Evolutionary conservation across 2,797 vertebrate genomes (phyloP).

Genomic region (Sebastes steindachneri): DNA sequence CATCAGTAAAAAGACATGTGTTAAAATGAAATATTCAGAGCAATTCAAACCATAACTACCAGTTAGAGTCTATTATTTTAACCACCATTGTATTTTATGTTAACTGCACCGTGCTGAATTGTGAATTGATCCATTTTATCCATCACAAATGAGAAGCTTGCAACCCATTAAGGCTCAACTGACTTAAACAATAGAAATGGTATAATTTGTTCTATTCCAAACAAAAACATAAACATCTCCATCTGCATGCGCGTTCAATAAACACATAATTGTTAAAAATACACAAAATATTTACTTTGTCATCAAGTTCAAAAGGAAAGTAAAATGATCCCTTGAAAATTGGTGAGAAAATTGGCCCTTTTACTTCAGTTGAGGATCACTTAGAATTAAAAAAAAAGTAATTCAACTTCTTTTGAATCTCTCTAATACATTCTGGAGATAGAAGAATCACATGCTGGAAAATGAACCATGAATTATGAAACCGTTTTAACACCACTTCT

Average conservation of each 20-base stretch:
- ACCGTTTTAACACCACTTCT: conserved; percentile 54
- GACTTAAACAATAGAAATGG: not conserved
- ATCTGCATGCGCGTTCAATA: not conserved
- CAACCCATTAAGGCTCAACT: not conserved
- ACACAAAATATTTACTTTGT: conserved; percentile 3
- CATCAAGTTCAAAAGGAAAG: not conserved
- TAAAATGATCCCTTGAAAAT: not conserved
- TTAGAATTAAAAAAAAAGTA: conserved; percentile 20
- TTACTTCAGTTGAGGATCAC: conserved; percentile 28
- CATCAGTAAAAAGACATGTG: not conserved
- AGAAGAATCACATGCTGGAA: conserved; percentile 45
- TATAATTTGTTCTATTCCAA: not conserved
- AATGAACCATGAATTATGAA: conserved; percentile 64
- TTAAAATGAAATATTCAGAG: not conserved
- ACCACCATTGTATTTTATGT: not conserved
- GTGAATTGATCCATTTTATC: not conserved
- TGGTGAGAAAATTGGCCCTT: conserved; percentile 4
- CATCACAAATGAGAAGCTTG: not conserved
- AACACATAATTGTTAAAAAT: not conserved
- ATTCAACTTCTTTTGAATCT: conserved; percentile 45
- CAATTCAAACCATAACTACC: not conserved
- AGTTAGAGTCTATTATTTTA: not conserved
- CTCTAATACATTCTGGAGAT: conserved; percentile 48
- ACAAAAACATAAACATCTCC: not conserved
- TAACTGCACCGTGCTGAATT: not conserved